A percentile compares a stretch with the other conserved stretches of the same genome.
These are phyloP conservation scores for Sebastes taczanowskii DNA, from an alignment of 2,797 vertebrate genomes.

Conservation along the genomic window DNA sequence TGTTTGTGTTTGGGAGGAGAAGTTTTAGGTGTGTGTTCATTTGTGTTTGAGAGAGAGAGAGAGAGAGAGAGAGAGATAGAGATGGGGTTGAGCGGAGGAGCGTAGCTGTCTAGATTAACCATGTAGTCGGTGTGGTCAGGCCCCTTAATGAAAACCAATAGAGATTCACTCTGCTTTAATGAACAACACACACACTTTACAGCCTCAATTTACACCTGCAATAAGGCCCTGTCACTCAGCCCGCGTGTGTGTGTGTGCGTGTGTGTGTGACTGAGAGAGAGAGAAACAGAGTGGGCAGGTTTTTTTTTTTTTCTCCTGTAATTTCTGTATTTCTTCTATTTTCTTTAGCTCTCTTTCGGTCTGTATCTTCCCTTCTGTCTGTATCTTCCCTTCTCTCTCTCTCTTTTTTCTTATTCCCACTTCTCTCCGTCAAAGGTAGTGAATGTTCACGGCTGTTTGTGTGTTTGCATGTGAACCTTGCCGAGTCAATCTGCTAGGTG, in stretches of 20 bases:
- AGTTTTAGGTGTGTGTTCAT: conserved; percentile 73
- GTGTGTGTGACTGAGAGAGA: neutral
- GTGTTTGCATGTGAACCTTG: conserved; percentile 6
- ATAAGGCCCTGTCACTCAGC: conserved; percentile 91
- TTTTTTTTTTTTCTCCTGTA: neutral
- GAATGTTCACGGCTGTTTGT: neutral
- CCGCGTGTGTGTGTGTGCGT: neutral
- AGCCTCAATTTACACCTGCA: conserved; percentile 98
- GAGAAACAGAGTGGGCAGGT: neutral
- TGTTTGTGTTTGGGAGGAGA: conserved; percentile 20
- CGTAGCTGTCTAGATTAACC: conserved; percentile 93
- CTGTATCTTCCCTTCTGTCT: neutral
- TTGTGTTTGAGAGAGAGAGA: conserved; percentile 55
- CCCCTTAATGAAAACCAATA: conserved; percentile 98
- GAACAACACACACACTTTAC: conserved; percentile 96
- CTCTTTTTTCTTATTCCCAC: neutral
- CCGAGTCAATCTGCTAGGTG: conserved; percentile 92
- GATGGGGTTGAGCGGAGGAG: conserved; percentile 51
- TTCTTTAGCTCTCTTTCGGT: neutral
- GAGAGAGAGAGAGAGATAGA: conserved; percentile 43
- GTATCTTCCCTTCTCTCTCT: neutral
- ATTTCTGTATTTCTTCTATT: neutral
- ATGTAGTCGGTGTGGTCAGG: conserved; percentile 82
- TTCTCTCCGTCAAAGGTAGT: neutral
- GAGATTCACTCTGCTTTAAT: conserved; percentile 99